Evolutionary conservation across 2,888 invertebrate genomes (phyloP).

Genomic region (Napeogenes inachia): DNA sequence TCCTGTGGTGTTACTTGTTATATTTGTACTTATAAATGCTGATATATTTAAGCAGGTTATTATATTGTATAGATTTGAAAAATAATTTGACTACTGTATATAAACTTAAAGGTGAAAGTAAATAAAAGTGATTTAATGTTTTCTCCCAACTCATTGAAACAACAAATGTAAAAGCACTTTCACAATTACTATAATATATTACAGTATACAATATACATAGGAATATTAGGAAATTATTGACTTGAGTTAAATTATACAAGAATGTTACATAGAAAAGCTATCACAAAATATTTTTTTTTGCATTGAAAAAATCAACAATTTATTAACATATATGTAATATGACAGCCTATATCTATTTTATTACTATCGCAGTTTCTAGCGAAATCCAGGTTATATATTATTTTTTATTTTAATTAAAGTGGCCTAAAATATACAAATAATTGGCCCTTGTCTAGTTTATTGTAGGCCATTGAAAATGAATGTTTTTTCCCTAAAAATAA

Average conservation of each 20-base stretch:
- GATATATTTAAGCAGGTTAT: background rate
- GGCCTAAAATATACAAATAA: background rate
- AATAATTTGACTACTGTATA: too few relatives aligned
- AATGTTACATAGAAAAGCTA: background rate
- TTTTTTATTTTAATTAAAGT: background rate
- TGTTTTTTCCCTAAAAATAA: too few relatives aligned
- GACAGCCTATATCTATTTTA: constrained; percentile 12
- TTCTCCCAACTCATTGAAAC: too few relatives aligned
- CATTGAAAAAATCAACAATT: constrained; percentile 4
- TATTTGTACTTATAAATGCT: constrained; percentile 5
- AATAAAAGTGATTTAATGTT: too few relatives aligned
- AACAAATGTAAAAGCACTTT: constrained; percentile 8
- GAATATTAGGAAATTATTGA: background rate
- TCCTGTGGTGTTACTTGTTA: background rate
- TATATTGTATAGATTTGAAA: too few relatives aligned
- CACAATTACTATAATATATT: constrained; percentile 5
- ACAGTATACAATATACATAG: background rate
- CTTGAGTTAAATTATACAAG: constrained; percentile 3
- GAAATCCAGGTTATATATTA: background rate
- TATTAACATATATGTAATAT: constrained; percentile 13
- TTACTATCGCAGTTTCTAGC: constrained; percentile 11
- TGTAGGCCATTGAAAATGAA: too few relatives aligned
- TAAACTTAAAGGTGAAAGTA: too few relatives aligned
- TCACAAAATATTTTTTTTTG: too few relatives aligned
- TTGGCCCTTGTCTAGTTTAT: too few relatives aligned